Percentiles rank a stretch among this genome's conserved stretches.
Evolutionary conservation across 1,140 invertebrate genomes (phyloP).

Genomic region (Drosophila pseudoananassae): DNA sequence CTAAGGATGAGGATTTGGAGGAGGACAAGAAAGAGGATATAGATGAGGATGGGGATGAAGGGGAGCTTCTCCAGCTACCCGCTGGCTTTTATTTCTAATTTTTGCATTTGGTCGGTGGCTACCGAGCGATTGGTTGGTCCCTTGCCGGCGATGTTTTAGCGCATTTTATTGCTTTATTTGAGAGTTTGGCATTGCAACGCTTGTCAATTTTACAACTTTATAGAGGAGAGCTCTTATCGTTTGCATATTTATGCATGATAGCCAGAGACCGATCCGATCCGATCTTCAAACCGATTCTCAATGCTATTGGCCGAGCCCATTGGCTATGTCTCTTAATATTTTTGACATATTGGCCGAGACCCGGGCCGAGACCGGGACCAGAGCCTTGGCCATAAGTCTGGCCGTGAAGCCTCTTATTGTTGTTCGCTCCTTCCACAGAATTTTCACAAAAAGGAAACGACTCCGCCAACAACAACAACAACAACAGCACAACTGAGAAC

Average conservation of each 20-base stretch:
- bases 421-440: constrained; percentile 66
- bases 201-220: constrained; percentile 83
- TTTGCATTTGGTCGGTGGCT: constrained; percentile 4
- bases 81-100: constrained; percentile 76
- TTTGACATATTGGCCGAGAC: constrained; percentile 82
- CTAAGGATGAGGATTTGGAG: background rate
- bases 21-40: background rate
- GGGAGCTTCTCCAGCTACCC: constrained; percentile 37
- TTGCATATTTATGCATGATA: constrained; percentile 75
- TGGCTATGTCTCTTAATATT: constrained; percentile 83
- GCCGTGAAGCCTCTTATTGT: constrained; percentile 49
- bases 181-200: constrained; percentile 68
- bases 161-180: constrained; percentile 80
- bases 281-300: constrained; percentile 19
- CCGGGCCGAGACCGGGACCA: constrained; percentile 30
- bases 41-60: background rate
- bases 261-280: constrained; percentile 16
- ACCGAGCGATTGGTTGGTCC: constrained; percentile 12
- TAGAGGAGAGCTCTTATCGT: constrained; percentile 77
- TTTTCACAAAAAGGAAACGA: constrained; percentile 63
- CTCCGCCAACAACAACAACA: constrained; percentile 17
- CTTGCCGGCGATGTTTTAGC: constrained; percentile 68
- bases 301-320: constrained; percentile 47
- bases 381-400: constrained; percentile 40
- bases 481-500: constrained; percentile 16